phyloP scores from a whole-genome alignment of 2,797 vertebrate species.

The Knipowitschia caucasica region DNA sequence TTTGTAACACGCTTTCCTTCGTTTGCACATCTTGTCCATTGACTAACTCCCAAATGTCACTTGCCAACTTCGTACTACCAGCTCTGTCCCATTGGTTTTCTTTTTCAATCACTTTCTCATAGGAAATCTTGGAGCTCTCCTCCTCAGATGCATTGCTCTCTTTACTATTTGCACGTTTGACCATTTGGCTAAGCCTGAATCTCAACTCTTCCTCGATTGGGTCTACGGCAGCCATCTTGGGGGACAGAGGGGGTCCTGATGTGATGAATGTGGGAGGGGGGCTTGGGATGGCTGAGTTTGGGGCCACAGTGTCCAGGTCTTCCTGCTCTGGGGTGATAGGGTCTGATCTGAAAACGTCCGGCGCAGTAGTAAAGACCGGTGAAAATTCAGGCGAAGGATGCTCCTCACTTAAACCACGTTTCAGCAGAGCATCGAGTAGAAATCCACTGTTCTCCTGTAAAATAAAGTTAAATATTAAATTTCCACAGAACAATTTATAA shows the following conservation, averaged over 20 bases:
- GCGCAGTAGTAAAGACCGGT: constrained; percentile 31
- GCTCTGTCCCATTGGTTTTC: constrained; percentile 26
- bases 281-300: constrained; percentile 37
- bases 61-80: constrained; percentile 23
- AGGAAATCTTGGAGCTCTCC: constrained; percentile 45
- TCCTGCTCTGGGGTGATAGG: constrained; percentile 56
- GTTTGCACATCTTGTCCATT: constrained; percentile 43
- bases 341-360: constrained; percentile 49
- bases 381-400: constrained; percentile 33
- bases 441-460: constrained; percentile 73
- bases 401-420: constrained; percentile 67
- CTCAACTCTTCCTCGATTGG: constrained; percentile 74
- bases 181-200: constrained; percentile 76
- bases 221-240: constrained; percentile 28
- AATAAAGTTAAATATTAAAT: constrained; percentile 1
- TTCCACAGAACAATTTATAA: neutral
- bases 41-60: constrained; percentile 35
- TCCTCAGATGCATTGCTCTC: constrained; percentile 83
- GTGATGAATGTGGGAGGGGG: constrained; percentile 21
- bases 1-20: constrained; percentile 40
- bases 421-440: constrained; percentile 64
- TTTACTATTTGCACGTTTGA: constrained; percentile 80
- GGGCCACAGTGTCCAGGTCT: constrained; percentile 52
- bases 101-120: constrained; percentile 33
- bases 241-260: constrained; percentile 7